phyloP scores from a whole-genome alignment of 2,797 vertebrate species.

The Smutsia gigantea region DNA sequence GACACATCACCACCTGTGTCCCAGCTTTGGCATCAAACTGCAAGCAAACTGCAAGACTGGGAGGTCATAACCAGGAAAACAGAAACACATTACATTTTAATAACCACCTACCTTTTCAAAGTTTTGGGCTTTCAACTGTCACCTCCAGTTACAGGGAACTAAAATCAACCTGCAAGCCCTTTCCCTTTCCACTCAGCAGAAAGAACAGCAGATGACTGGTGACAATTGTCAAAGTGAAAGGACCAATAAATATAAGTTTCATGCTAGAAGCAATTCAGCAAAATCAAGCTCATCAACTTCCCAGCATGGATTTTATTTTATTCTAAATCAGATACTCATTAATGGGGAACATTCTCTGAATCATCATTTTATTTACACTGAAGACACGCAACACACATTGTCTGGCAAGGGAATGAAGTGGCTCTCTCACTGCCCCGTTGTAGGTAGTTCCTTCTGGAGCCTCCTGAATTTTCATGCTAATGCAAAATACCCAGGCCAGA shows the following conservation, averaged over 20 bases:
- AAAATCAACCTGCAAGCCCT: conserved; percentile 73
- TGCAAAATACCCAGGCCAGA: conserved; percentile 78
- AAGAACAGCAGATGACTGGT: conserved; percentile 76
- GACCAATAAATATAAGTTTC: conserved; percentile 84
- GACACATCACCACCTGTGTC: conserved; percentile 43
- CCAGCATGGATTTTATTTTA: conserved; percentile 87
- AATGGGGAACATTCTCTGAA: conserved; percentile 79
- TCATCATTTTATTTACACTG: conserved; percentile 81
- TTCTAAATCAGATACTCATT: conserved; percentile 84
- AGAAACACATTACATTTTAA: conserved; percentile 76
- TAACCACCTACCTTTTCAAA: conserved; percentile 79
- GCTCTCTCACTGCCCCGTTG: conserved; percentile 31
- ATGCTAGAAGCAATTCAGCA: conserved; percentile 82
- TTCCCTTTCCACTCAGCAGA: conserved; percentile 69
- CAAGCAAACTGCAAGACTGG: conserved; percentile 67
- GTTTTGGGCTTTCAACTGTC: conserved; percentile 66
- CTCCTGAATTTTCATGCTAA: conserved; percentile 71
- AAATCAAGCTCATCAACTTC: conserved; percentile 84
- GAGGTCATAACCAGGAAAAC: conserved; percentile 71
- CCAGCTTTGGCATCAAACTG: conserved; percentile 18
- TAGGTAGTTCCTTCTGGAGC: conserved; percentile 73
- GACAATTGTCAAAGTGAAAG: conserved; percentile 70
- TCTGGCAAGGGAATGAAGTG: conserved; percentile 42
- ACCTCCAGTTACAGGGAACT: conserved; percentile 77
- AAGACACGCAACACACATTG: conserved; percentile 80